Evolutionary conservation across 1,140 invertebrate species (phyloP).

Genomic region (Lordiphosa stackelbergi): DNA sequence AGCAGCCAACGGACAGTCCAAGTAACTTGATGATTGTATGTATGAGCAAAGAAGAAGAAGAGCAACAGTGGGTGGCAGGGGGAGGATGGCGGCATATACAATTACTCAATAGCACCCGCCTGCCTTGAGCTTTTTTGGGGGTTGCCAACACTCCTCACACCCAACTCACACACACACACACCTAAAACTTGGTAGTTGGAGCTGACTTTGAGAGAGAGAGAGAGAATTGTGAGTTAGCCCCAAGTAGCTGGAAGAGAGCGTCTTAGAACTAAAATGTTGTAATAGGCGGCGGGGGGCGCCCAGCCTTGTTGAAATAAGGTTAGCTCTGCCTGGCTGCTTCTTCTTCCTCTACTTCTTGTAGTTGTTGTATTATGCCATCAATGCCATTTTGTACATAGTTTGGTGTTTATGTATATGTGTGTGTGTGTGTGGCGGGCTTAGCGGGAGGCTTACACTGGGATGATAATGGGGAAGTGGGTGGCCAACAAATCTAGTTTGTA

Average conservation of each 20-base stretch:
- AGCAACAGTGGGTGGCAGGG: slow-evolving; percentile 4
- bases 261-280: slow-evolving; percentile 71
- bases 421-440: slow-evolving; percentile 8
- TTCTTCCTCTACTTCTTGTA: slow-evolving; percentile 17
- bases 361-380: slow-evolving; percentile 72
- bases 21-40: slow-evolving; percentile 60
- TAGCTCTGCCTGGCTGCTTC: slow-evolving; percentile 30
- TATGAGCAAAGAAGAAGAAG: not conserved
- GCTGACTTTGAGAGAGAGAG: slow-evolving; percentile 13
- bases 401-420: slow-evolving; percentile 38
- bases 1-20: slow-evolving; percentile 67
- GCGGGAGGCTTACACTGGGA: no score
- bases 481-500: slow-evolving; percentile 61
- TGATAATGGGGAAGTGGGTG: slow-evolving; percentile 17
- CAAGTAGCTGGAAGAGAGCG: slow-evolving; percentile 26
- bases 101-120: slow-evolving; percentile 68
- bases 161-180: slow-evolving; percentile 25
- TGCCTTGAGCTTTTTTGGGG: slow-evolving; percentile 64
- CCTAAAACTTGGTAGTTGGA: slow-evolving; percentile 51
- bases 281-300: slow-evolving; percentile 41
- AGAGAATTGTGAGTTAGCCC: slow-evolving; percentile 4
- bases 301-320: slow-evolving; percentile 57
- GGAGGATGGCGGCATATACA: slow-evolving; percentile 39
- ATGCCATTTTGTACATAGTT: slow-evolving; percentile 68
- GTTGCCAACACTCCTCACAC: slow-evolving; percentile 34